These are phyloP conservation scores for Nomada lathburiana DNA, from an alignment of 2,888 invertebrate genomes.

Conservation along the genomic window DNA sequence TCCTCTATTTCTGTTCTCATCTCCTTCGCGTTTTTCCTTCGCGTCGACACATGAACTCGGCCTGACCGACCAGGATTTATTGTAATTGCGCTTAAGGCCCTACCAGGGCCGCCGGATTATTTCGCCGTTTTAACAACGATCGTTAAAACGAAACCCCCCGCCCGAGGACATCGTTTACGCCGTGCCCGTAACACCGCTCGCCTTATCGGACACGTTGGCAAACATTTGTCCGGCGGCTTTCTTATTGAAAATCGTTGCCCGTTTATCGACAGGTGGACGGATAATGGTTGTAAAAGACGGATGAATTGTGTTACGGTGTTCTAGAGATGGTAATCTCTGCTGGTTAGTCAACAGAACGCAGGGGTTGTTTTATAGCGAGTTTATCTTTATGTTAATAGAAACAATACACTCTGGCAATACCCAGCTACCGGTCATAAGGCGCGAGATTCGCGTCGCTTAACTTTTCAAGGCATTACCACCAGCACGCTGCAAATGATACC, in stretches of 20 bases:
- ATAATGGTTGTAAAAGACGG: background rate
- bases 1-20: background rate
- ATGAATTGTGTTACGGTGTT: background rate
- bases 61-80: background rate
- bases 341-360: no score
- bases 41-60: background rate
- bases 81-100: slow-evolving; percentile 8
- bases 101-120: slow-evolving; percentile 9
- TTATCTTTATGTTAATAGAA: slow-evolving; percentile 6
- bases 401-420: slow-evolving; percentile 2
- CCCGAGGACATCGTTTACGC: background rate
- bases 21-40: background rate
- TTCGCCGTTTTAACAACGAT: slow-evolving; percentile 27
- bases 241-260: slow-evolving; percentile 39
- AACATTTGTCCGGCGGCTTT: slow-evolving; percentile 40
- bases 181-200: background rate
- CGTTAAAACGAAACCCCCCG: slow-evolving; percentile 5
- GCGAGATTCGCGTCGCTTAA: slow-evolving; percentile 21
- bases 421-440: background rate
- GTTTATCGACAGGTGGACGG: slow-evolving; percentile 30
- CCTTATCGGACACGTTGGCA: slow-evolving; percentile 22
- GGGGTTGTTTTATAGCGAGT: background rate
- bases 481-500: slow-evolving; percentile 24
- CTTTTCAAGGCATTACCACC: slow-evolving; percentile 33
- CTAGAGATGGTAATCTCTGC: background rate